A percentile compares a stretch with the other conserved stretches of the same genome.
Evolutionary conservation across 2,888 invertebrate genomes (phyloP).

Genomic region (Lumbricus terrestris): DNA sequence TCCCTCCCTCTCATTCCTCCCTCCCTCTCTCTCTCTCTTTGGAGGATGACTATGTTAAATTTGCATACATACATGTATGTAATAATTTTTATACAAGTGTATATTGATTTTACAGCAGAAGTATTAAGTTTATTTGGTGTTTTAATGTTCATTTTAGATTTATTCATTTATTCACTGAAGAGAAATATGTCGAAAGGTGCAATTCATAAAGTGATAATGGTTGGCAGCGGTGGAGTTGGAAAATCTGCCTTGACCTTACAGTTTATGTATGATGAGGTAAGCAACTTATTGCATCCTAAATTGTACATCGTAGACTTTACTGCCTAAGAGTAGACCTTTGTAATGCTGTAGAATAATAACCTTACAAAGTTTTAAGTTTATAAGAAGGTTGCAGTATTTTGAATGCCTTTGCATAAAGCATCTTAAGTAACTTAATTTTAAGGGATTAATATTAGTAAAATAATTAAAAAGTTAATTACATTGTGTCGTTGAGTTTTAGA

Average conservation of each 20-base stretch:
- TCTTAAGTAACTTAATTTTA: background rate
- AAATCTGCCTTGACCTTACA: conserved; percentile 98
- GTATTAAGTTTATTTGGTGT: background rate
- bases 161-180: background rate
- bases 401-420: background rate
- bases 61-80: no score
- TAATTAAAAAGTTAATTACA: background rate
- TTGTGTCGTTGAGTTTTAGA: background rate
- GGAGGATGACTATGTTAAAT: no score
- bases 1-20: no score
- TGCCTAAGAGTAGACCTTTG: background rate
- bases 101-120: background rate
- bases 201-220: conserved; percentile 99
- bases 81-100: background rate
- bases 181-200: conserved; percentile 64
- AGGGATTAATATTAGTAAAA: background rate
- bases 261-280: conserved; percentile 97
- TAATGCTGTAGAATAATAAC: background rate
- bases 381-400: background rate
- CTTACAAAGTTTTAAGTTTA: background rate
- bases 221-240: conserved; percentile 98
- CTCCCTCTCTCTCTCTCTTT: no score
- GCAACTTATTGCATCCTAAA: conserved; percentile 35
- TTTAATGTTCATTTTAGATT: background rate
- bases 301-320: background rate